Evolutionary conservation across 2,888 invertebrate species (phyloP).

Genomic region (Drosophila meridiana): DNA sequence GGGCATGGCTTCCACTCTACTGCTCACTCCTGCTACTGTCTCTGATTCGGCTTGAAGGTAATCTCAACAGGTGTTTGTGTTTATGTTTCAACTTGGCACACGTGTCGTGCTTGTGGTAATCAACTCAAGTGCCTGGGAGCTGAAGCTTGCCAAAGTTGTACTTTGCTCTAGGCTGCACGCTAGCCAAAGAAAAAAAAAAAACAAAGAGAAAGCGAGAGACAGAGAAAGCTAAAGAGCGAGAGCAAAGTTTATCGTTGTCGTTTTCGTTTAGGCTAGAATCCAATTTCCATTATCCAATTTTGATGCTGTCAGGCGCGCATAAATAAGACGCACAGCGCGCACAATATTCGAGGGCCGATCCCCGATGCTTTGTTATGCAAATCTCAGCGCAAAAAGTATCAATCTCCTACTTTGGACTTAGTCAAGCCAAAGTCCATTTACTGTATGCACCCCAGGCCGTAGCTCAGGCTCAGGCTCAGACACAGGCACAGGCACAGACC

Average conservation of each 20-base stretch:
- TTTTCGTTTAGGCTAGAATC: conserved; percentile 58
- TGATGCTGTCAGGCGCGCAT: conserved; percentile 69
- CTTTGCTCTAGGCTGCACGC: conserved; percentile 19
- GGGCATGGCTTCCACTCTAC: background rate
- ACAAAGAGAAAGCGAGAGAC: background rate
- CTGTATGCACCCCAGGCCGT: conserved; percentile 2
- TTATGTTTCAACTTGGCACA: conserved; percentile 46
- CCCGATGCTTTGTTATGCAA: conserved; percentile 69
- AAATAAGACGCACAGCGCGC: conserved; percentile 49
- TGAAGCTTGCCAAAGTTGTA: conserved; percentile 35
- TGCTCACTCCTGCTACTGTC: background rate
- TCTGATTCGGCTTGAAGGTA: background rate
- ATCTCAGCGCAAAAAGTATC: conserved; percentile 59
- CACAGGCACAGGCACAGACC: background rate
- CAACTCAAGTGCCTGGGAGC: conserved; percentile 65
- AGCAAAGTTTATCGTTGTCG: conserved; percentile 20
- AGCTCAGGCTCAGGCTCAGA: background rate
- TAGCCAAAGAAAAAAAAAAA: background rate
- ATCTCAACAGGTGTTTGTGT: conserved; percentile 70
- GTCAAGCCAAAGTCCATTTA: conserved; percentile 54
- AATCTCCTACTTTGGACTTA: conserved; percentile 54
- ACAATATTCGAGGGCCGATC: conserved; percentile 25
- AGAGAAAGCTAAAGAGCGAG: background rate
- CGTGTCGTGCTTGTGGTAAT: conserved; percentile 63
- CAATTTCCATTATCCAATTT: conserved; percentile 80